Base-by-base conservation (phyloP, 2,113 vertebrate species). In the Talpa occidentalis region DNA sequence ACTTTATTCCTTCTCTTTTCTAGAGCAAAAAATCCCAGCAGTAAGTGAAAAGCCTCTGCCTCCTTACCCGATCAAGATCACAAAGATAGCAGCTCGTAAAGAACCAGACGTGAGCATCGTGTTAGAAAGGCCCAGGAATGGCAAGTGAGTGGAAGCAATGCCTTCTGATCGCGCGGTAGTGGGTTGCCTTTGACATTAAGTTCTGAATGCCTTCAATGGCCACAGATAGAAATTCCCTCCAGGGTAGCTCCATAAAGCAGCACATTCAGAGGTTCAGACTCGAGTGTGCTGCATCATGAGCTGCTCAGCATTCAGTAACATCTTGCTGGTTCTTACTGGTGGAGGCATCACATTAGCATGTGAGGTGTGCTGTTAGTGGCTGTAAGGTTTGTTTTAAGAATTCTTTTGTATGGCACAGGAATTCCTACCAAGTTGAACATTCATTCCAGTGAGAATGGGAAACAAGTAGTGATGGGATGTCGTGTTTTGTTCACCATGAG, bases 61-160 rank as follows among this genome's bases (percentile, higher is more conserved):
- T 97, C 99, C 99, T 93, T 98, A 97, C 95, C 99, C 99, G 44
- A 98, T 99, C 97, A 98, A 97, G 81, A 98, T 99, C 96, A 99
- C 98, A 67, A 99, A 91, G 94, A 94, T 95, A 60, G 89, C 67
- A 1, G 82, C 94, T 80, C 70, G 5, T 24, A 97, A 94, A 90
- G 97, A 98, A 10, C 73, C 97, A 15, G 95, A 97, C 6, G 97
- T 79, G n/a, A 98, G 98, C 88, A 98, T 99, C 86, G 2, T 99
- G 69, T 94, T 99, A 52, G 98, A 98, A 96, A 98, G 96, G 62
- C 98, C 98, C 62, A 96, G 98, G 80, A 98, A 98, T 91, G 97
- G 97, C 54, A 98, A 97, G 99, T 99, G 97, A 98, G 99, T 98
- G 28, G 21, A 69, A 28, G 12, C 0, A 0, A 78, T 12, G 24